Evolutionary conservation across 2,888 invertebrate species (phyloP).

Genomic region (Epinotia demarniana): DNA sequence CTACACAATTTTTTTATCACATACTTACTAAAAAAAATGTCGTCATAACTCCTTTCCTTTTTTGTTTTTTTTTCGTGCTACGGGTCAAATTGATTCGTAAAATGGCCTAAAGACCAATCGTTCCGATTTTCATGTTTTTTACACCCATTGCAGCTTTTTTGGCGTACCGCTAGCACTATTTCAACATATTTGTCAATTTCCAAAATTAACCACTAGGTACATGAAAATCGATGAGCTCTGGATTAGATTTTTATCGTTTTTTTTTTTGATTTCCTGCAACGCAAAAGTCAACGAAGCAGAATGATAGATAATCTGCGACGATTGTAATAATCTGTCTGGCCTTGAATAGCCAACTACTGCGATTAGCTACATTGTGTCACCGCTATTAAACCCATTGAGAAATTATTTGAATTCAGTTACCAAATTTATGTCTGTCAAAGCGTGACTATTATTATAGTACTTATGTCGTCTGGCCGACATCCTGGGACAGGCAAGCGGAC

Average conservation of each 20-base stretch:
- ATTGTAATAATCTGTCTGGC: constrained; percentile 43
- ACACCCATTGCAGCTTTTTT: too few relatives aligned
- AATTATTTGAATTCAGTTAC: constrained; percentile 13
- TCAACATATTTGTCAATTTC: too few relatives aligned
- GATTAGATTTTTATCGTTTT: not conserved
- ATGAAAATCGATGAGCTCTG: not conserved
- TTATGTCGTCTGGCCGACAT: constrained; percentile 36
- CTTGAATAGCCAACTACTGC: constrained; percentile 44
- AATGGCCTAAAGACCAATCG: too few relatives aligned
- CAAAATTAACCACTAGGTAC: too few relatives aligned
- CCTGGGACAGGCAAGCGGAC: constrained; percentile 21
- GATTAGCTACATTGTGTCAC: constrained; percentile 24
- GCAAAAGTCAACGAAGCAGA: not conserved
- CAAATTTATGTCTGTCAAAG: constrained; percentile 10
- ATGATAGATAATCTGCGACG: not conserved
- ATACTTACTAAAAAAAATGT: too few relatives aligned
- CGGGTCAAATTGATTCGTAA: too few relatives aligned
- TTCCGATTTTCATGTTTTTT: too few relatives aligned
- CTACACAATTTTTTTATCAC: too few relatives aligned
- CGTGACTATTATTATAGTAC: constrained; percentile 20
- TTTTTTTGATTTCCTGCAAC: not conserved
- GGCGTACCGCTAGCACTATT: too few relatives aligned
- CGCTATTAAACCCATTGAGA: constrained; percentile 27
- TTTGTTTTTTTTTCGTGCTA: too few relatives aligned
- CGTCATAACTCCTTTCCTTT: too few relatives aligned